phyloP scores from a whole-genome alignment of 2,888 invertebrate species.

The Crocallis elinguaria region DNA sequence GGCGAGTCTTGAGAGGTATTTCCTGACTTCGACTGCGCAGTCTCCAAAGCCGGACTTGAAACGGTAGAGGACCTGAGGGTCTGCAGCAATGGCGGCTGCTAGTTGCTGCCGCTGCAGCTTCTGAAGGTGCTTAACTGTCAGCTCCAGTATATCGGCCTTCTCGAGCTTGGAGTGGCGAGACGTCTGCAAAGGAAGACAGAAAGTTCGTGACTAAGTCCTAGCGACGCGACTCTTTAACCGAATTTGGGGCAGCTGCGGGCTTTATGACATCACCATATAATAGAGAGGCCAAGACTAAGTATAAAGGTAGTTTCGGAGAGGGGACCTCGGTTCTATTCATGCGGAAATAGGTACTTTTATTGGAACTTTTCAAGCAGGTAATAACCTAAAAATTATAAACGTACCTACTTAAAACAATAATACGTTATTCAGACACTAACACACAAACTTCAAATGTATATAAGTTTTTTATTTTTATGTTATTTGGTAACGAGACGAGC shows the following conservation, averaged over 20 bases:
- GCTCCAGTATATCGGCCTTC: constrained; percentile 97
- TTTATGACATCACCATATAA: not conserved
- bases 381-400: no score
- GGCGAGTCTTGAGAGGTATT: constrained; percentile 88
- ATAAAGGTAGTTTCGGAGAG: not conserved
- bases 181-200: constrained; percentile 87
- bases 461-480: no score
- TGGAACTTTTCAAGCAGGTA: no score
- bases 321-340: not conserved
- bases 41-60: constrained; percentile 95
- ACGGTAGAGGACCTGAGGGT: constrained; percentile 93
- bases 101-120: constrained; percentile 94
- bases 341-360: no score
- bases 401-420: no score
- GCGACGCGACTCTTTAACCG: no score
- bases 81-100: constrained; percentile 92
- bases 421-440: no score
- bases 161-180: constrained; percentile 97
- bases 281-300: not conserved
- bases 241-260: not conserved
- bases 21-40: constrained; percentile 93
- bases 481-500: no score
- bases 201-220: not conserved
- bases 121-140: constrained; percentile 97
- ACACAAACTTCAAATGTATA: no score